These are phyloP conservation scores for Peromyscus maniculatus DNA, from an alignment of 2,113 vertebrate species.

Conservation along the genomic window DNA sequence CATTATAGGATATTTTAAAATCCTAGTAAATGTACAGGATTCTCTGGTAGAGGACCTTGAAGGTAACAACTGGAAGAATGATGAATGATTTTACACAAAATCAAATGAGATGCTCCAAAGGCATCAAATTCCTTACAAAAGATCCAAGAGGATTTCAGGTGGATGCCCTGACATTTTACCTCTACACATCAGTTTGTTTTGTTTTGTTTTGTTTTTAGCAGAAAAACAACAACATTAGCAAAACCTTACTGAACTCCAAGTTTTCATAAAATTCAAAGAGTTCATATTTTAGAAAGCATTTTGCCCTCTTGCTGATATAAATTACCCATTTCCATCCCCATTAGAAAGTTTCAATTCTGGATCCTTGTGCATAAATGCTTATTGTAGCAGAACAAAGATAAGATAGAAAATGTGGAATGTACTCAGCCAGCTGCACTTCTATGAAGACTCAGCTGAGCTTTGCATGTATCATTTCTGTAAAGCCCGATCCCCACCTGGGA, in stretches of 20 bases:
- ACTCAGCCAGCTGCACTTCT: neutral
- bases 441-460: neutral
- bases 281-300: neutral
- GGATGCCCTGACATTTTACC: neutral
- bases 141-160: neutral
- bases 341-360: neutral
- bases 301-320: neutral
- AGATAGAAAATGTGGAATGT: neutral
- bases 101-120: neutral
- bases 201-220: constrained; percentile 14
- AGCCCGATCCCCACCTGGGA: neutral
- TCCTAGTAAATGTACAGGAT: neutral
- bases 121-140: neutral
- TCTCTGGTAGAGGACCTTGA: neutral
- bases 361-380: neutral
- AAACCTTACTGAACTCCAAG: neutral
- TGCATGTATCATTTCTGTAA: neutral
- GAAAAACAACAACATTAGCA: neutral
- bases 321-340: neutral
- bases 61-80: neutral
- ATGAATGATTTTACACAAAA: neutral
- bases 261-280: constrained; percentile 13
- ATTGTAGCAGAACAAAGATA: neutral
- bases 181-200: neutral
- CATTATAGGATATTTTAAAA: neutral